Conservation (phyloP, 2,888 invertebrate genomes). For the Brachylomia viminalis region DNA sequence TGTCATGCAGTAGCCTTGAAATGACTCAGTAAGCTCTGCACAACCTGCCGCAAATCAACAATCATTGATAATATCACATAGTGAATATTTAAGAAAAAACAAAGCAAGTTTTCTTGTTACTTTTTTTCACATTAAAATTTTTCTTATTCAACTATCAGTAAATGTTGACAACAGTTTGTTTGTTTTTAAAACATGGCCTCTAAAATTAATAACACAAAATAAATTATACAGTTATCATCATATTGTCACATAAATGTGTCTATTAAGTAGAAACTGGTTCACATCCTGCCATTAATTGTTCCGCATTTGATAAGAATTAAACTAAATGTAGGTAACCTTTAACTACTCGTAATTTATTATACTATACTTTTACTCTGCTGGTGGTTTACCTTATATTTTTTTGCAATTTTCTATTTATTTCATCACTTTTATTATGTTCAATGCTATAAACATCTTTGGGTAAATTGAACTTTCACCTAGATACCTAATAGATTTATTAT, state of each 20-base stretch:
- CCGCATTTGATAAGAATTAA: constrained; percentile 33
- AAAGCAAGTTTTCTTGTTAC: background rate
- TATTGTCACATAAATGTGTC: background rate
- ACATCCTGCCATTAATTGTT: constrained; percentile 17
- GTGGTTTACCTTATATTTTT: background rate
- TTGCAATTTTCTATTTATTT: background rate
- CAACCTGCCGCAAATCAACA: constrained; percentile 23
- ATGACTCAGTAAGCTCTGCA: constrained; percentile 3
- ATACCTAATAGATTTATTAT: background rate
- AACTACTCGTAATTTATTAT: background rate
- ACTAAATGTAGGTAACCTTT: background rate
- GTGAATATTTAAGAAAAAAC: background rate
- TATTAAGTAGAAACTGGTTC: background rate
- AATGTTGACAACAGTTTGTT: no score
- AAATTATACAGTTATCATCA: constrained; percentile 10
- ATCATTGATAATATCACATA: background rate
- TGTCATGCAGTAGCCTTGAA: constrained; percentile 47
- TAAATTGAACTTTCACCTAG: constrained; percentile 2
- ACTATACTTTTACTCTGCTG: background rate
- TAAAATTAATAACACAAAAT: constrained; percentile 3
- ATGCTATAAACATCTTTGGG: background rate
- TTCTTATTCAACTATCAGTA: background rate
- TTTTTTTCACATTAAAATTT: background rate
- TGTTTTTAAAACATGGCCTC: background rate
- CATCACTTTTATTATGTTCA: constrained; percentile 1